Evolutionary conservation across 2,888 invertebrate species (phyloP).

Genomic region (Mechanitis messenoides): DNA sequence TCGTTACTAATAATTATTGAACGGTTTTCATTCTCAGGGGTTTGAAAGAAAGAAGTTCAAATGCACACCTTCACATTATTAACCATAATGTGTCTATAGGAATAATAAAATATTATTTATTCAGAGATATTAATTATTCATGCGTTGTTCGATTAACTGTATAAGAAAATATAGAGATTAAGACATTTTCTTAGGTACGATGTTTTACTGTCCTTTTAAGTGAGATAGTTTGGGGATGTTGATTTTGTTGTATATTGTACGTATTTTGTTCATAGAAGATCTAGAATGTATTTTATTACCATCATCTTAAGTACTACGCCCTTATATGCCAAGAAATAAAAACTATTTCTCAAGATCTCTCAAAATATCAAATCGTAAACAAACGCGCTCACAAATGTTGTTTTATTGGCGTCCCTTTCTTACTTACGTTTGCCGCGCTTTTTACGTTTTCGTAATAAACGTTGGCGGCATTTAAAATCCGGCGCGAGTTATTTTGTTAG

Average conservation of each 20-base stretch:
- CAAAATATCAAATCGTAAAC: conserved; percentile 71
- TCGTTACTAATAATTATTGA: too few relatives aligned
- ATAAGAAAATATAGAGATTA: background rate
- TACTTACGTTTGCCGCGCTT: conserved; percentile 71
- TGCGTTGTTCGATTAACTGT: too few relatives aligned
- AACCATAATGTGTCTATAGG: too few relatives aligned
- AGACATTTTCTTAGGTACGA: background rate
- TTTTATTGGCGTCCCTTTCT: conserved; percentile 75
- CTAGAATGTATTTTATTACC: conserved; percentile 53
- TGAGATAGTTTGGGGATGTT: background rate
- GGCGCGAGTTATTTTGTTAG: conserved; percentile 69
- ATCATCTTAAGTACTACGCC: conserved; percentile 54
- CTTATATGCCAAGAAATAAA: conserved; percentile 65
- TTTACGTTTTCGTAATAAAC: conserved; percentile 65
- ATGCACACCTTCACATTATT: too few relatives aligned
- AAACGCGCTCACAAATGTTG: conserved; percentile 66
- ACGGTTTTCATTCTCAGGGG: too few relatives aligned
- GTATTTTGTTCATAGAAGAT: conserved; percentile 22
- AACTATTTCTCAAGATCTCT: conserved; percentile 63
- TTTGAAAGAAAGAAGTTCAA: too few relatives aligned
- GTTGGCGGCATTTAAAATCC: conserved; percentile 73
- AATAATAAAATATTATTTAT: too few relatives aligned
- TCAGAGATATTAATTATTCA: too few relatives aligned
- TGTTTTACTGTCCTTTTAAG: background rate
- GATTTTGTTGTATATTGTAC: conserved; percentile 2